A percentile compares a stretch with the other conserved stretches of the same genome.
Evolutionary conservation across 2,113 vertebrate genomes (phyloP).

Genomic region (Phasianus colchicus): DNA sequence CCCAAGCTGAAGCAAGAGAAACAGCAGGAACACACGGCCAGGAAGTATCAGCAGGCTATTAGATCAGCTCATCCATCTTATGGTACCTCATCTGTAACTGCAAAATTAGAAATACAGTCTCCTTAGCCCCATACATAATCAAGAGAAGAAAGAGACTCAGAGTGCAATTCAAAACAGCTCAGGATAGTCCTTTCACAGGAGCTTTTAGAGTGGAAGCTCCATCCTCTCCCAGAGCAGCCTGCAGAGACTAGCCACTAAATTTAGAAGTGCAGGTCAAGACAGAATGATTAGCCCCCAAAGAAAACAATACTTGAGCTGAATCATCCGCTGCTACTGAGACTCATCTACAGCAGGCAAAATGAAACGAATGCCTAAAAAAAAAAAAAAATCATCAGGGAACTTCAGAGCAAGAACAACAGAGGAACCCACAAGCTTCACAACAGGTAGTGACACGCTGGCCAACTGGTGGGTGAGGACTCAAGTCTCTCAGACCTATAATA

Average conservation of each 20-base stretch:
- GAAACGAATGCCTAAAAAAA: neutral
- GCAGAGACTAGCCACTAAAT: constrained; percentile 46
- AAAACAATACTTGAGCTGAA: constrained; percentile 6
- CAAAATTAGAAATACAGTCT: constrained; percentile 54
- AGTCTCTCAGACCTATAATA: constrained; percentile 21
- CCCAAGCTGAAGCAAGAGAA: constrained; percentile 39
- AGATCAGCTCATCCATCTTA: constrained; percentile 63
- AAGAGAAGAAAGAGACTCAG: neutral
- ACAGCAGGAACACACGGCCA: constrained; percentile 37
- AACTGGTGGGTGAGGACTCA: constrained; percentile 26
- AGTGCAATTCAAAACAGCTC: neutral
- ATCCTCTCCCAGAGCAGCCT: neutral
- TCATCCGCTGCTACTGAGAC: neutral
- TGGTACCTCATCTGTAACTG: constrained; percentile 60
- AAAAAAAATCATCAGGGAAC: neutral
- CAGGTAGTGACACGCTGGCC: constrained; percentile 1
- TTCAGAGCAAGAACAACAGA: neutral
- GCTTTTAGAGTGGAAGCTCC: neutral
- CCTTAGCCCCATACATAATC: constrained; percentile 42
- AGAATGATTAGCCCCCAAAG: constrained; percentile 33
- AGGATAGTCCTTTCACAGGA: neutral
- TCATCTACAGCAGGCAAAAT: constrained; percentile 28
- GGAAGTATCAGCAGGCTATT: constrained; percentile 55
- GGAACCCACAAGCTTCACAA: constrained; percentile 11
- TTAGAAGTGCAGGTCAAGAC: neutral